Evolutionary conservation across 1,140 invertebrate genomes (phyloP).

Genomic region (Episyrphus balteatus): DNA sequence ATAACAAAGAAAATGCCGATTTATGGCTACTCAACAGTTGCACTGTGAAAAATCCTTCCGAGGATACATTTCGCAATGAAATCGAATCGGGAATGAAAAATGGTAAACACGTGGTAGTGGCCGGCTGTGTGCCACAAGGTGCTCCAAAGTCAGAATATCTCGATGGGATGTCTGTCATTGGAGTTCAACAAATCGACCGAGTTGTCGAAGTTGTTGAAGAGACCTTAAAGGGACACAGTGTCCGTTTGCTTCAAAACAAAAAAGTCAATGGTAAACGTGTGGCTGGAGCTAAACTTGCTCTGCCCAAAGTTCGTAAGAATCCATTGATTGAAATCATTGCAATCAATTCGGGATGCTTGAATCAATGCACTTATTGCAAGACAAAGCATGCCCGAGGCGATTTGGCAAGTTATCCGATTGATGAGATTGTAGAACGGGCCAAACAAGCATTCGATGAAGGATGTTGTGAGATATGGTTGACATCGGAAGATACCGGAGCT

Average conservation of each 20-base stretch:
- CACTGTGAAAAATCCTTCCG: slow-evolving; percentile 93
- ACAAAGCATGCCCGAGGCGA: slow-evolving; percentile 96
- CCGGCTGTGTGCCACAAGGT: slow-evolving; percentile 93
- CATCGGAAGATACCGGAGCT: slow-evolving; percentile 95
- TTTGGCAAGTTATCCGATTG: slow-evolving; percentile 82
- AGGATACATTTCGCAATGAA: slow-evolving; percentile 93
- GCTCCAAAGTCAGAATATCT: slow-evolving; percentile 63
- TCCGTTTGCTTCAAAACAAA: slow-evolving; percentile 67
- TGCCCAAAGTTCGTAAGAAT: slow-evolving; percentile 94
- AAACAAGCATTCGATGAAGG: slow-evolving; percentile 83
- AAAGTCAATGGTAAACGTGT: slow-evolving; percentile 67
- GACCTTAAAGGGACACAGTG: slow-evolving; percentile 73
- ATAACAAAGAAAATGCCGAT: slow-evolving; percentile 73
- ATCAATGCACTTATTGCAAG: slow-evolving; percentile 98
- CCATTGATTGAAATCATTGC: slow-evolving; percentile 95
- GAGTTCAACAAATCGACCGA: slow-evolving; percentile 95
- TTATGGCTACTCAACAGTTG: slow-evolving; percentile 95
- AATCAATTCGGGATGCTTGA: slow-evolving; percentile 95
- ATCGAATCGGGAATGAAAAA: slow-evolving; percentile 63
- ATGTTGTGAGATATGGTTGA: slow-evolving; percentile 95
- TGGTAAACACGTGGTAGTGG: slow-evolving; percentile 81
- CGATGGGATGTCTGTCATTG: slow-evolving; percentile 75
- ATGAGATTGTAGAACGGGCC: slow-evolving; percentile 69
- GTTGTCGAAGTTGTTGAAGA: slow-evolving; percentile 99
- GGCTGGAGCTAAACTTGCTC: slow-evolving; percentile 71